A percentile compares a stretch with the other conserved stretches of the same genome.
phyloP scores from a whole-genome alignment of 1,140 invertebrate genomes.

The Hormaphis cornu region DNA sequence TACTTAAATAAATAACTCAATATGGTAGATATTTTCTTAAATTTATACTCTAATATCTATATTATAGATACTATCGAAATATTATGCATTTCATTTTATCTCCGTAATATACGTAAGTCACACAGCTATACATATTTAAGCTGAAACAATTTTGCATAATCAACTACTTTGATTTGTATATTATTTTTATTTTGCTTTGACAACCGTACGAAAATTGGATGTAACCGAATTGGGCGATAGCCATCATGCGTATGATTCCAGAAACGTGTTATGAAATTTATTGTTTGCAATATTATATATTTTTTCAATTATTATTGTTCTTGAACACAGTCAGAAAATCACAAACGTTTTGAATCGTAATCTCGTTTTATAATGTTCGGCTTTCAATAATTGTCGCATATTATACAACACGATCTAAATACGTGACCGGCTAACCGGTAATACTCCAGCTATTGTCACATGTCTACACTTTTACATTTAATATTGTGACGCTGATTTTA shows the following conservation, averaged over 20 bases:
- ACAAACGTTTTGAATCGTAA: slow-evolving; percentile 14
- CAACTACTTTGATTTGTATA: too few species aligned
- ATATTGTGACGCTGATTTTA: not conserved
- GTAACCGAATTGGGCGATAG: not conserved
- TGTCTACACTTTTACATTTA: slow-evolving; percentile 9
- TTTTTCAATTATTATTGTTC: slow-evolving; percentile 6
- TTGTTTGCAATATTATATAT: too few species aligned
- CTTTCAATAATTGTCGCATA: too few species aligned
- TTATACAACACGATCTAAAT: slow-evolving; percentile 14
- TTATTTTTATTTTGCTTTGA: not conserved
- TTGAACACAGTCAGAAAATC: not conserved
- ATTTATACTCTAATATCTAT: too few species aligned
- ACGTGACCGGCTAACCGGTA: slow-evolving; percentile 21
- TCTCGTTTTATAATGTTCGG: not conserved
- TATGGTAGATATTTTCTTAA: too few species aligned
- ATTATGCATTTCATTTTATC: too few species aligned
- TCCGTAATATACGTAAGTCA: too few species aligned
- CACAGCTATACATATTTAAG: too few species aligned
- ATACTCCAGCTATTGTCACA: not conserved
- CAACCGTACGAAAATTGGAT: not conserved
- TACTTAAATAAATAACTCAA: too few species aligned
- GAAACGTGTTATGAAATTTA: not conserved
- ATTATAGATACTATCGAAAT: too few species aligned
- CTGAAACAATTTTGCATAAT: too few species aligned
- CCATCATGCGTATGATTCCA: not conserved